A percentile compares a stretch with the other conserved stretches of the same genome.
Evolutionary conservation across 2,888 invertebrate genomes (phyloP).

Genomic region (Neelides folsomi): DNA sequence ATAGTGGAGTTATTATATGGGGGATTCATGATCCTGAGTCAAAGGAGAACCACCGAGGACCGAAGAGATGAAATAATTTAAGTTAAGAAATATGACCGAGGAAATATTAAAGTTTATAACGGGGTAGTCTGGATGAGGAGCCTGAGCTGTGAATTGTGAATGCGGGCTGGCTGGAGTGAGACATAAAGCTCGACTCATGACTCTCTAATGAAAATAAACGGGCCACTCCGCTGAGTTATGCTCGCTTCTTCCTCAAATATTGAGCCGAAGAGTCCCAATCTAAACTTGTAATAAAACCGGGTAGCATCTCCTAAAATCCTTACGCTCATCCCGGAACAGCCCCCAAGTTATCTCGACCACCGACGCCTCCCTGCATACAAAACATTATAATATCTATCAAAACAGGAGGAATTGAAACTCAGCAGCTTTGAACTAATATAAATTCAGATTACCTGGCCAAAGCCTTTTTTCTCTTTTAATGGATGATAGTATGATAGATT

Average conservation of each 20-base stretch:
- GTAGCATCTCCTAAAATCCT: constrained; percentile 7
- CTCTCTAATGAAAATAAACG: constrained; percentile 25
- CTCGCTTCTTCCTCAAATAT: constrained; percentile 9
- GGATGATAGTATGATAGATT: too few species aligned
- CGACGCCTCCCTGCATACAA: constrained; percentile 1
- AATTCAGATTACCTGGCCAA: too few species aligned
- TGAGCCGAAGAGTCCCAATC: too few species aligned
- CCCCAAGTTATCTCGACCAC: constrained; percentile 19
- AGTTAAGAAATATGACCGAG: constrained; percentile 21
- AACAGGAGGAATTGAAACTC: too few species aligned
- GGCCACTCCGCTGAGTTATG: constrained; percentile 19
- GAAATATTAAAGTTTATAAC: constrained; percentile 26
- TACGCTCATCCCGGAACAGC: constrained; percentile 11
- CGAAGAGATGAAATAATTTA: constrained; percentile 21
- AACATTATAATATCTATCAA: too few species aligned
- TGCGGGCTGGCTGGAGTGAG: constrained; percentile 16
- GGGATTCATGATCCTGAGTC: background rate
- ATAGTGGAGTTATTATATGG: too few species aligned
- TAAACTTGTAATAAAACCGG: too few species aligned
- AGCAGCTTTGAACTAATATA: too few species aligned
- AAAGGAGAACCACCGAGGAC: constrained; percentile 9
- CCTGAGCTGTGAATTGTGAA: constrained; percentile 3
- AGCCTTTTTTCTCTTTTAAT: too few species aligned
- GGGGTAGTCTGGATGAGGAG: constrained; percentile 2
- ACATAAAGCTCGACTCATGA: constrained; percentile 24